phyloP scores from a whole-genome alignment of 2,113 vertebrate genomes.

The Tiliqua scincoides region DNA sequence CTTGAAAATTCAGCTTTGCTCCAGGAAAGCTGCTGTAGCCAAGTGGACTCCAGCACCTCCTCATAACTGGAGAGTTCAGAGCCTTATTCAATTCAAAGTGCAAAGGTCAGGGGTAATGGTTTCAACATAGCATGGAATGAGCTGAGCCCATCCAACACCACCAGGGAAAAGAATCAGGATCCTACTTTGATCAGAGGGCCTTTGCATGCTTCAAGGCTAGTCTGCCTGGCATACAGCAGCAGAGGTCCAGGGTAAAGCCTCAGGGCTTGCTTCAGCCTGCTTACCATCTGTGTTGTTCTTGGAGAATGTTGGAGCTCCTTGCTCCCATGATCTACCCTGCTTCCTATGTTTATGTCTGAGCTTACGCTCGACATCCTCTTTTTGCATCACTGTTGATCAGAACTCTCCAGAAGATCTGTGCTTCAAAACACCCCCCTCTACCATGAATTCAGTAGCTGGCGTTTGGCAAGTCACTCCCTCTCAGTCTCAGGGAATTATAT shows the following conservation, averaged over 20 bases:
- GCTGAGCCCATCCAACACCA: not conserved
- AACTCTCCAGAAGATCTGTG: not conserved
- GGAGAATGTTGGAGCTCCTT: not conserved
- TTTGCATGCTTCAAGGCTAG: not conserved
- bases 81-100: not conserved
- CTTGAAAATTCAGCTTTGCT: too few relatives aligned
- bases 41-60: too few relatives aligned
- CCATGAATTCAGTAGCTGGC: too few relatives aligned
- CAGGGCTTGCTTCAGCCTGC: not conserved
- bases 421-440: not conserved
- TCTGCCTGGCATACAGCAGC: not conserved
- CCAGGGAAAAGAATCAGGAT: accelerated
- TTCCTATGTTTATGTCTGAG: not conserved
- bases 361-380: not conserved
- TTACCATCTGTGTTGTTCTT: not conserved
- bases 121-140: not conserved
- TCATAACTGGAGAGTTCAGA: too few relatives aligned
- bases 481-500: too few relatives aligned
- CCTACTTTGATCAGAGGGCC: not conserved
- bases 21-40: too few relatives aligned
- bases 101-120: not conserved
- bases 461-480: too few relatives aligned
- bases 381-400: not conserved
- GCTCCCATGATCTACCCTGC: too few relatives aligned
- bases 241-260: not conserved